Percentiles rank a stretch among this genome's conserved stretches.
Evolutionary conservation across 2,888 invertebrate genomes (phyloP).

Genomic region (Orthosia gracilis): DNA sequence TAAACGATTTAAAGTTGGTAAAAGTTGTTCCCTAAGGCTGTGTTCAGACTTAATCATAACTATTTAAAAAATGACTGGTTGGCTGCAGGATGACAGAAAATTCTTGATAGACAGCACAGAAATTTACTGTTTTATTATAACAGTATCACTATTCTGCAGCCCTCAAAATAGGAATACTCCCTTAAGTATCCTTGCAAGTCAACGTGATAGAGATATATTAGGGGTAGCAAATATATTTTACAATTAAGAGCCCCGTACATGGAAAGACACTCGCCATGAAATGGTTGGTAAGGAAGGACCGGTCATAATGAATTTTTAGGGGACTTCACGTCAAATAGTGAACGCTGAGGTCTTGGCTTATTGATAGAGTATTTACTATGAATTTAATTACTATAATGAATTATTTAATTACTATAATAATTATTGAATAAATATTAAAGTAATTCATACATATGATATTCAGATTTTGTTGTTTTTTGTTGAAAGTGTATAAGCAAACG

Average conservation of each 20-base stretch:
- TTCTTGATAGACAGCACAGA: no score
- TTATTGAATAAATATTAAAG: no score
- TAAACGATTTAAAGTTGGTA: no score
- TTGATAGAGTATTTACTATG: background rate
- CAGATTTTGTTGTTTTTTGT: no score
- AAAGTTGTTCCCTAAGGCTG: no score
- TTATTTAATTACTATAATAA: no score
- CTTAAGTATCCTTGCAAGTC: constrained; percentile 46
- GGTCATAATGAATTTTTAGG: constrained; percentile 15
- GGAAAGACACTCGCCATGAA: constrained; percentile 71
- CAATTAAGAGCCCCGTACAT: constrained; percentile 70
- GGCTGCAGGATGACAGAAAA: no score
- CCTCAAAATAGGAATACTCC: constrained; percentile 21
- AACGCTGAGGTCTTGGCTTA: background rate
- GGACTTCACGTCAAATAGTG: background rate
- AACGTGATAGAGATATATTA: constrained; percentile 68
- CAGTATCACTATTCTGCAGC: background rate
- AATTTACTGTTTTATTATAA: background rate
- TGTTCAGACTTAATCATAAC: no score
- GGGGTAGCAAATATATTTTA: constrained; percentile 69
- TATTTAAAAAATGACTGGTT: no score
- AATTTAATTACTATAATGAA: no score
- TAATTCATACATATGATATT: no score
- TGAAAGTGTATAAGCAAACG: no score
- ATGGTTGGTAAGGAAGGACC: constrained; percentile 32